These are phyloP conservation scores for Epicampocera succincta DNA, from an alignment of 2,888 invertebrate genomes.

Conservation along the genomic window DNA sequence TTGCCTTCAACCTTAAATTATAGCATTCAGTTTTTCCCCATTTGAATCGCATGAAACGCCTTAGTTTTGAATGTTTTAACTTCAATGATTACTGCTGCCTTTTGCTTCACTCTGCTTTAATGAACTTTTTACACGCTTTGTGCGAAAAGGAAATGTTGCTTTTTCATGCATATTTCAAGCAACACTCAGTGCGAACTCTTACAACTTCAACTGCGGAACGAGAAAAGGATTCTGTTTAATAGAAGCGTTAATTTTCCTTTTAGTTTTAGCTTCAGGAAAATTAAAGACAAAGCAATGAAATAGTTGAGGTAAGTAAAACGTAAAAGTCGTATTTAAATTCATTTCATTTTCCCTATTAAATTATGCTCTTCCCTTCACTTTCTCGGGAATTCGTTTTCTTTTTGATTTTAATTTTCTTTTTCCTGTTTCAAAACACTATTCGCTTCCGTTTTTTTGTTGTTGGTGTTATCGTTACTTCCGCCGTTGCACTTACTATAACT, in stretches of 20 bases:
- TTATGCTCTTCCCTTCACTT: constrained; percentile 56
- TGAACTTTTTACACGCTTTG: constrained; percentile 53
- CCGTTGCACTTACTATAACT: constrained; percentile 69
- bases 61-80: constrained; percentile 37
- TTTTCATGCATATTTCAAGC: constrained; percentile 2
- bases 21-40: constrained; percentile 14
- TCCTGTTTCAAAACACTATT: constrained; percentile 73
- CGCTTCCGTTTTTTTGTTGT: constrained; percentile 71
- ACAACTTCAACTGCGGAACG: constrained; percentile 2
- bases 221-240: constrained; percentile 30
- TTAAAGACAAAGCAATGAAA: constrained; percentile 37
- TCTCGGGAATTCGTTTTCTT: constrained; percentile 68
- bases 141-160: constrained; percentile 17
- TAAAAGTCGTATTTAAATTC: constrained; percentile 1
- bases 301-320: constrained; percentile 10
- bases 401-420: not conserved
- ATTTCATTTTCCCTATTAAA: not conserved
- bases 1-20: constrained; percentile 24
- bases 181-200: constrained; percentile 12
- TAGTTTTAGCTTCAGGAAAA: constrained; percentile 33
- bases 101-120: constrained; percentile 60
- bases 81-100: constrained; percentile 64
- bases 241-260: constrained; percentile 33
- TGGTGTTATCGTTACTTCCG: constrained; percentile 77
- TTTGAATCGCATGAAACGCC: constrained; percentile 47